Conservation (phyloP, 2,113 vertebrate genomes). For the Semicossyphus pulcher region DNA sequence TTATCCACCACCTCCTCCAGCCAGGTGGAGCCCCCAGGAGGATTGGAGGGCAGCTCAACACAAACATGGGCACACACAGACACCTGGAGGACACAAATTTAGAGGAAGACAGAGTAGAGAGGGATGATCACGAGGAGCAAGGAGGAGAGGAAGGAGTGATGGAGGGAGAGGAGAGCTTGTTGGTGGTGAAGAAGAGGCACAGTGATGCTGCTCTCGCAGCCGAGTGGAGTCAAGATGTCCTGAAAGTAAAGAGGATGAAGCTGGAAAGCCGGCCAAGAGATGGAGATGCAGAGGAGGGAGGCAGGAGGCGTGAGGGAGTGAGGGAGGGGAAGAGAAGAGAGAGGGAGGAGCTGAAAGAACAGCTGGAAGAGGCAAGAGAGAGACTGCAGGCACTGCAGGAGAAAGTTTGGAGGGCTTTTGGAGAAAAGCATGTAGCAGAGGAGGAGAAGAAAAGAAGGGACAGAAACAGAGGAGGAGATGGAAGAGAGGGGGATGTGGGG, state of each 20-base stretch:
- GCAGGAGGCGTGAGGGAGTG: conserved; percentile 55
- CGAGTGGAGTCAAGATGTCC: conserved; percentile 73
- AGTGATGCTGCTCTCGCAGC: conserved; percentile 27
- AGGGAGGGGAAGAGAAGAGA: conserved; percentile 77
- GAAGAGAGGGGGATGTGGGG: conserved; percentile 47
- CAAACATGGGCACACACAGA: conserved; percentile 42
- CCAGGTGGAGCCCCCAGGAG: conserved; percentile 70
- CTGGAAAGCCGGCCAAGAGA: conserved; percentile 63
- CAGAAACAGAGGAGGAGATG: conserved; percentile 31
- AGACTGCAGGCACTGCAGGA: conserved; percentile 83
- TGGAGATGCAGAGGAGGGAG: conserved; percentile 45
- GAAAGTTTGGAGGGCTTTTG: conserved; percentile 83
- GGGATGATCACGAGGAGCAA: conserved; percentile 48
- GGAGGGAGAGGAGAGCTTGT: conserved; percentile 49
- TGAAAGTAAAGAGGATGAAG: conserved; percentile 79
- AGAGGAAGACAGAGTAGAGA: conserved; percentile 53
- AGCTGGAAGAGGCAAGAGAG: conserved; percentile 83
- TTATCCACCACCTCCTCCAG: conserved; percentile 82
- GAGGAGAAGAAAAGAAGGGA: conserved; percentile 57
- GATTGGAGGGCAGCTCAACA: conserved; percentile 58
- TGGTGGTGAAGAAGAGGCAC: conserved; percentile 62
- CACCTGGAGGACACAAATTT: conserved; percentile 44
- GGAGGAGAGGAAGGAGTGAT: conserved; percentile 43
- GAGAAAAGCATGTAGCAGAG: conserved; percentile 70
- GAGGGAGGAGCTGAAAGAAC: conserved; percentile 83